Evolutionary conservation across 1,140 invertebrate species (phyloP), one percentile per base, ranked within the genome.

Genomic region (Mycetomoellerius zeteki): DNA sequence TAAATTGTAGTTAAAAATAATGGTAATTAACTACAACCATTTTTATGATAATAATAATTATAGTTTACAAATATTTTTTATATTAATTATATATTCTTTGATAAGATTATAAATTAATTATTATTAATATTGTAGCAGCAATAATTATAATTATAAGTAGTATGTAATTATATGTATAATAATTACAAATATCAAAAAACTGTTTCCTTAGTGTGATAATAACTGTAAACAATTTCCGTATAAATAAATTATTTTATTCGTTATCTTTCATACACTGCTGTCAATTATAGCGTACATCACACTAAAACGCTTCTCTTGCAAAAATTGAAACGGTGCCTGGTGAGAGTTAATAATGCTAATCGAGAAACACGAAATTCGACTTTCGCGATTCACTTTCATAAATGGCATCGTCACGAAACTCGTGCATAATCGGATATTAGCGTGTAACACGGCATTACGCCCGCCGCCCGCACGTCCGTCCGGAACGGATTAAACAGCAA

Each of bases 401-500:
- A 82, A 82, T 73, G 33, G 69, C 54, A 47, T 75, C 69, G 69
- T 84, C 80, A 60, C 80, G 69, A 60, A 84, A 73, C 80, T 75
- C 69, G 37, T 14, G 56, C 37, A 75, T 84, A 84, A 84, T 75
- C 80, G 69, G 80, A 84, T 84, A 75, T 75, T 75, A 84, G 69
- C 80, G 80, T 84, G 80, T 82, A 73, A 82, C 80, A 73, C 54
- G 80, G 80, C 69, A 84, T 84, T 84, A 75, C 80, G 27, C 64
- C 47, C 77, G 75, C 37, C 56, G n/a, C 73, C 52, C 37, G 80
- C 80, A 84, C 80, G 80, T 84, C 80, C 80, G 80, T 81, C 64
- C 69, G 80, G 80, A 73, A 84, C 33, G 80, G 80, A 84, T 84
- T 84, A 84, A 84, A 84, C 80, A 37, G 80, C 54, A 84, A 84